phyloP scores from a whole-genome alignment of 2,888 invertebrate species.

The Luffia ferchaultella region DNA sequence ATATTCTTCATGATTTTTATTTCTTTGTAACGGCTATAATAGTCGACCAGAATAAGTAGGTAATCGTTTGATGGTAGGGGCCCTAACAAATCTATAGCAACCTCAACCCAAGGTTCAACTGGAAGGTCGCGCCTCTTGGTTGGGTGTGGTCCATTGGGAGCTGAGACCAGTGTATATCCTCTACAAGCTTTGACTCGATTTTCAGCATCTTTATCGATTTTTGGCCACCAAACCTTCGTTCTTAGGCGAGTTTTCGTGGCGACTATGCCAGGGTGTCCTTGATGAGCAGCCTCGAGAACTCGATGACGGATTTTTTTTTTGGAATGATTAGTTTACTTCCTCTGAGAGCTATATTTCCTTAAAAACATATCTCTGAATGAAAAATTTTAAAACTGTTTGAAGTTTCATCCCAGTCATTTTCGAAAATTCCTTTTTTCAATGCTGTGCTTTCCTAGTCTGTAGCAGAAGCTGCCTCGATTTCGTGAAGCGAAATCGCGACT shows the following conservation, averaged over 20 bases:
- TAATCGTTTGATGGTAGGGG: conserved; percentile 18
- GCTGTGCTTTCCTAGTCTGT: conserved; percentile 1
- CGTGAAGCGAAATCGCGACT: conserved; percentile 4
- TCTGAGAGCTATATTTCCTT: conserved; percentile 5
- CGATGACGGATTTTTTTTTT: conserved; percentile 1
- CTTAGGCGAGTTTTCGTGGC: neutral
- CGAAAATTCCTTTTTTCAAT: conserved; percentile 6
- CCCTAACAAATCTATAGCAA: conserved; percentile 22
- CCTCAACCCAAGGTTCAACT: conserved; percentile 15
- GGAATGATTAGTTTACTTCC: conserved; percentile 9
- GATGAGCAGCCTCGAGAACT: conserved; percentile 8
- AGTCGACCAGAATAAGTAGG: conserved; percentile 20
- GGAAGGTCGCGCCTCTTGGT: conserved; percentile 18
- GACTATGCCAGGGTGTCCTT: conserved; percentile 6
- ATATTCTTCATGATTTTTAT: conserved; percentile 9
- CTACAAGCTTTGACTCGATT: neutral
- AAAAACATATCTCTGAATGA: conserved; percentile 6
- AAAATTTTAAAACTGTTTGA: conserved; percentile 9
- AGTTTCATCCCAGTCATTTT: conserved; percentile 6
- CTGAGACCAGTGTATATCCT: conserved; percentile 9
- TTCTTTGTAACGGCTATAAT: too few species aligned
- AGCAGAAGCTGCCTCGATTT: conserved; percentile 4
- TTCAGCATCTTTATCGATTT: conserved; percentile 2
- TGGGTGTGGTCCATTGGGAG: conserved; percentile 10
- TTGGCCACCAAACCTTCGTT: conserved; percentile 3